These are phyloP conservation scores for Rhinophrynus dorsalis DNA, from an alignment of 2,797 vertebrate genomes.

Conservation along the genomic window DNA sequence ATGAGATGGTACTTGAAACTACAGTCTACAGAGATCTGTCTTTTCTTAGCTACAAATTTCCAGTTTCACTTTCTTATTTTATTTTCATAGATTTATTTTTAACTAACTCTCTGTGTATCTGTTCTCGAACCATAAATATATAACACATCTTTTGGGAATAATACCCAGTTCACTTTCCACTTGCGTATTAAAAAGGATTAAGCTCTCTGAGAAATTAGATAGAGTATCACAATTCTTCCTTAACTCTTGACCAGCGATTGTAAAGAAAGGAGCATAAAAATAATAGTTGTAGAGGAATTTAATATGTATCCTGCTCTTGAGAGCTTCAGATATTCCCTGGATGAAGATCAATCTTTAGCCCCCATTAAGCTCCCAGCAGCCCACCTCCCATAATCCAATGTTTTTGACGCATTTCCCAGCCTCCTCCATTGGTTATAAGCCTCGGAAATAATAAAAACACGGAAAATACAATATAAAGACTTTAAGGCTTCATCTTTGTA, in stretches of 20 bases:
- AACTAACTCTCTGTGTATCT: not conserved
- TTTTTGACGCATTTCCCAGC: not conserved
- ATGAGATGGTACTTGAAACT: too few species aligned
- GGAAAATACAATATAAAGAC: too few species aligned
- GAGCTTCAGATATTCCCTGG: too few species aligned
- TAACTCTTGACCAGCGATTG: not conserved
- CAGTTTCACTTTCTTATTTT: too few species aligned
- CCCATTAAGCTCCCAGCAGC: not conserved
- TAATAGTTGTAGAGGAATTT: not conserved
- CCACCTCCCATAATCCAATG: not conserved
- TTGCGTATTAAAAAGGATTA: not conserved
- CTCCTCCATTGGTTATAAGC: not conserved
- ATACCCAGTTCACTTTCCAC: not conserved
- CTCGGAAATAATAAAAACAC: too few species aligned
- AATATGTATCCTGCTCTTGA: not conserved
- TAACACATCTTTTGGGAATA: not conserved
- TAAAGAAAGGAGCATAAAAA: not conserved
- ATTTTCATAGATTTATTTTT: not conserved
- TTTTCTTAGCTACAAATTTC: too few species aligned
- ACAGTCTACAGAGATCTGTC: too few species aligned
- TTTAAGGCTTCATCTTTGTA: too few species aligned
- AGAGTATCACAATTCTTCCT: not conserved
- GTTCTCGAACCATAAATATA: not conserved
- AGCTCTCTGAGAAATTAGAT: not conserved
- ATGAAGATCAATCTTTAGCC: not conserved